These are phyloP conservation scores for Vipera ursinii DNA, from an alignment of 2,797 vertebrate species.

Conservation along the genomic window DNA sequence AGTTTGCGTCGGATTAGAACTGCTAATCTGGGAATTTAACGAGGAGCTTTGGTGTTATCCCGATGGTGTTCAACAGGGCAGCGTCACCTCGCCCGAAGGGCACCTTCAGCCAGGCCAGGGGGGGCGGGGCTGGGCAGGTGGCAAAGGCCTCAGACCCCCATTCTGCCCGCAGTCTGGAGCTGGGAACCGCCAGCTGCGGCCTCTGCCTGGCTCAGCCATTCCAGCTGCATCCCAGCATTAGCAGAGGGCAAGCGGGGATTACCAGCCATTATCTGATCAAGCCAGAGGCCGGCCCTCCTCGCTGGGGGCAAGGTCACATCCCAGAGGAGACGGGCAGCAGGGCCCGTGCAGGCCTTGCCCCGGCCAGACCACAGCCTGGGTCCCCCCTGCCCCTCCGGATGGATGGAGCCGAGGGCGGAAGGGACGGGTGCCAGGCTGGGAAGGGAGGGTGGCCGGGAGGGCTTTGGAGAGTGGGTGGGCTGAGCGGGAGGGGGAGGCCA, in stretches of 20 bases:
- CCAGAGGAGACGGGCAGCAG: not conserved
- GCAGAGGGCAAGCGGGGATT: constrained; percentile 38
- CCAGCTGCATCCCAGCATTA: constrained; percentile 9
- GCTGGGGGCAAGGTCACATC: constrained; percentile 56
- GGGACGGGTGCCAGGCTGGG: not conserved
- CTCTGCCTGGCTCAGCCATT: not conserved
- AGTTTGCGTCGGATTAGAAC: constrained; percentile 64
- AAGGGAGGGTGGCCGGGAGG: not conserved
- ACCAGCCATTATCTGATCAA: constrained; percentile 61
- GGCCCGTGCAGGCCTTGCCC: not conserved
- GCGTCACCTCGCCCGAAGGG: not conserved
- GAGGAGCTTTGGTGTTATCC: constrained; percentile 39
- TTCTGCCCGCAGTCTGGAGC: not conserved
- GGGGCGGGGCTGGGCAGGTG: not conserved
- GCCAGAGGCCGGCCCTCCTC: not conserved
- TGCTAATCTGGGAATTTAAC: constrained; percentile 57
- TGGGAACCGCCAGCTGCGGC: not conserved
- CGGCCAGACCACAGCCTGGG: not conserved
- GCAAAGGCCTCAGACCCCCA: not conserved
- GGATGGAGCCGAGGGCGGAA: not conserved
- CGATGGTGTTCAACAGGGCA: not conserved
- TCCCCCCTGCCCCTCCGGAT: not conserved
- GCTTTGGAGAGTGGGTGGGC: not conserved
- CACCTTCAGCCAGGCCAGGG: not conserved
- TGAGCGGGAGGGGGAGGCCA: not conserved